These are phyloP conservation scores for Gallinago nigripennis DNA, from an alignment of 2,797 vertebrate species.

Conservation along the genomic window DNA sequence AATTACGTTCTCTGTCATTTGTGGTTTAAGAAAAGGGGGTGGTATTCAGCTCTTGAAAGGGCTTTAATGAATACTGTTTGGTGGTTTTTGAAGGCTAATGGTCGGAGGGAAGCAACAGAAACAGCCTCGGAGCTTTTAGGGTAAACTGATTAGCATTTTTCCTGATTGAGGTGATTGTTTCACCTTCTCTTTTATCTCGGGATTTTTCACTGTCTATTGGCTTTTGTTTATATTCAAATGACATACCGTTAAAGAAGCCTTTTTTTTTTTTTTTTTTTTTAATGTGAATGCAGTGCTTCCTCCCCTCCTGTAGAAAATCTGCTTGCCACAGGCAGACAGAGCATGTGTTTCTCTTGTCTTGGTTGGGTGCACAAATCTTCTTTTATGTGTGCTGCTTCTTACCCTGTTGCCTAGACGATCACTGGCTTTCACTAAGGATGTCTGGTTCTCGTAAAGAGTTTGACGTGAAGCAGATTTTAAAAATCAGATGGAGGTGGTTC, in stretches of 20 bases:
- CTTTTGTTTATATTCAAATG: slow-evolving; percentile 69
- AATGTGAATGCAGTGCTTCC: slow-evolving; percentile 56
- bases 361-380: slow-evolving; percentile 80
- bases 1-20: slow-evolving; percentile 73
- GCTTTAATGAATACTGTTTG: slow-evolving; percentile 76
- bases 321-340: slow-evolving; percentile 72
- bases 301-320: slow-evolving; percentile 64
- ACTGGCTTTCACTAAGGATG: slow-evolving; percentile 86
- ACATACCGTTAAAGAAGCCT: slow-evolving; percentile 47
- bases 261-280: slow-evolving; percentile 40
- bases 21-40: slow-evolving; percentile 73
- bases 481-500: slow-evolving; percentile 98
- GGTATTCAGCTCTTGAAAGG: slow-evolving; percentile 77
- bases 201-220: slow-evolving; percentile 58
- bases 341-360: slow-evolving; percentile 79
- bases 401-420: slow-evolving; percentile 89
- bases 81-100: slow-evolving; percentile 74
- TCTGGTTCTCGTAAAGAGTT: slow-evolving; percentile 97
- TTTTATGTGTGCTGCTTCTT: slow-evolving; percentile 79
- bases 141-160: slow-evolving; percentile 68
- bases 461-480: slow-evolving; percentile 98
- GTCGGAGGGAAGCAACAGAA: slow-evolving; percentile 67
- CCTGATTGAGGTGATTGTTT: slow-evolving; percentile 66
- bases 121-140: slow-evolving; percentile 66
- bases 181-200: slow-evolving; percentile 35